Conservation (phyloP, 53 echinoderm and acorn worm genomes). For the Henricia sp. region DNA sequence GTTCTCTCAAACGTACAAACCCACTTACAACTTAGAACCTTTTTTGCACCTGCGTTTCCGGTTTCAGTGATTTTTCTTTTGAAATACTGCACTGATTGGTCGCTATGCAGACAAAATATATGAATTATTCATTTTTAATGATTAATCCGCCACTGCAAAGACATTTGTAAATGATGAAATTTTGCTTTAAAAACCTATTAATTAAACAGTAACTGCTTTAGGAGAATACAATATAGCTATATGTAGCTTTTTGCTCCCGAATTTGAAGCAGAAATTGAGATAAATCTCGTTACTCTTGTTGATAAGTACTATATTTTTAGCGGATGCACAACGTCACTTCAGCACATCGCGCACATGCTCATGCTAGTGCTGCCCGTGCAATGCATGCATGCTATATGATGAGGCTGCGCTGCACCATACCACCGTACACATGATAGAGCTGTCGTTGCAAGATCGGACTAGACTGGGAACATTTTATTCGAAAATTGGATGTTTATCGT, state of each 20-base stretch:
- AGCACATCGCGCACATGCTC: too few relatives aligned
- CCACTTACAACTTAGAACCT: background rate
- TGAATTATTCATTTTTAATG: conserved; percentile 36
- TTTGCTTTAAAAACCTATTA: too few relatives aligned
- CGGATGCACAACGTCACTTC: too few relatives aligned
- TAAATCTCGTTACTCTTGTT: too few relatives aligned
- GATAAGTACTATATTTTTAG: background rate
- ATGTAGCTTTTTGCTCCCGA: too few relatives aligned
- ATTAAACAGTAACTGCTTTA: too few relatives aligned
- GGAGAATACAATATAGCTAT: too few relatives aligned
- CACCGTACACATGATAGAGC: background rate
- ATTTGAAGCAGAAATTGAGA: too few relatives aligned
- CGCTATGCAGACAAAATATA: background rate
- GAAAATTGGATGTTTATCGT: conserved; percentile 6
- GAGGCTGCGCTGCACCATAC: too few relatives aligned
- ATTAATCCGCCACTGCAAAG: conserved; percentile 18
- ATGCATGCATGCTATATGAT: background rate
- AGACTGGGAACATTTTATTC: background rate
- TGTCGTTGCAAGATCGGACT: background rate
- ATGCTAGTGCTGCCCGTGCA: background rate
- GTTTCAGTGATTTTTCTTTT: conserved; percentile 17
- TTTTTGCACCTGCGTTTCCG: conserved; percentile 38
- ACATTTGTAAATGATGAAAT: too few relatives aligned
- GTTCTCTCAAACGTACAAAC: background rate
- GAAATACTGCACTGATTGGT: conserved; percentile 29